A percentile compares a stretch with the other conserved stretches of the same genome.
phyloP scores from a whole-genome alignment of 1,140 invertebrate species.

The Listronotus bonariensis region DNA sequence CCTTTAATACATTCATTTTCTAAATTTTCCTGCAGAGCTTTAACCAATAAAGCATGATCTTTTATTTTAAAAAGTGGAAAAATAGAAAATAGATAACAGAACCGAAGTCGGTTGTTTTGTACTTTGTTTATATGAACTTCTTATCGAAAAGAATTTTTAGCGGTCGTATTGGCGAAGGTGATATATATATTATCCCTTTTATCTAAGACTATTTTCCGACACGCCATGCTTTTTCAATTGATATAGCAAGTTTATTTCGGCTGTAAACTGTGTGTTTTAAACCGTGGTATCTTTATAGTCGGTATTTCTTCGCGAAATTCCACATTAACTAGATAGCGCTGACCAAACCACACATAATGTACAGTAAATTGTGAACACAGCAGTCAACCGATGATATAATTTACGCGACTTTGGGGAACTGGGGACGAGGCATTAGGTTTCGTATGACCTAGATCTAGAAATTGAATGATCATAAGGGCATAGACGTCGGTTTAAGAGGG shows the following conservation, averaged over 20 bases:
- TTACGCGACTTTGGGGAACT: constrained; percentile 35
- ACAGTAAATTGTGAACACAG: constrained; percentile 25
- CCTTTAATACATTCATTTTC: too few relatives aligned
- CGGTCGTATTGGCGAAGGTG: neutral
- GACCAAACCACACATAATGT: constrained; percentile 13
- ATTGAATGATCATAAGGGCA: neutral
- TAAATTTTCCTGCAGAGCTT: too few relatives aligned
- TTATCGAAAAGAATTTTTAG: constrained; percentile 1
- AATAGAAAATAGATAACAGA: too few relatives aligned
- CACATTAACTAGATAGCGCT: constrained; percentile 35
- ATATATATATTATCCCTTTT: constrained; percentile 5
- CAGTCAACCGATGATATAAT: constrained; percentile 32
- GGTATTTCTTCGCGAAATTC: constrained; percentile 32
- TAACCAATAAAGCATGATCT: too few relatives aligned
- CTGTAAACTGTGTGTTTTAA: constrained; percentile 25
- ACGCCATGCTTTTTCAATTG: constrained; percentile 22
- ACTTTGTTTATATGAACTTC: constrained; percentile 3
- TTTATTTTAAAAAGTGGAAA: too few relatives aligned
- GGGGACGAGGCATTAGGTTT: constrained; percentile 11
- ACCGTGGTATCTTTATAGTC: constrained; percentile 25
- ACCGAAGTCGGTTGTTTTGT: neutral
- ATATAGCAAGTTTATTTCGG: constrained; percentile 29
- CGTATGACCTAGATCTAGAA: constrained; percentile 20
- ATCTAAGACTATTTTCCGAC: neutral
- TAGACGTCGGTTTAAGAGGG: too few relatives aligned